Conservation (phyloP, 1,140 invertebrate species). For the Caerostris extrusa region DNA sequence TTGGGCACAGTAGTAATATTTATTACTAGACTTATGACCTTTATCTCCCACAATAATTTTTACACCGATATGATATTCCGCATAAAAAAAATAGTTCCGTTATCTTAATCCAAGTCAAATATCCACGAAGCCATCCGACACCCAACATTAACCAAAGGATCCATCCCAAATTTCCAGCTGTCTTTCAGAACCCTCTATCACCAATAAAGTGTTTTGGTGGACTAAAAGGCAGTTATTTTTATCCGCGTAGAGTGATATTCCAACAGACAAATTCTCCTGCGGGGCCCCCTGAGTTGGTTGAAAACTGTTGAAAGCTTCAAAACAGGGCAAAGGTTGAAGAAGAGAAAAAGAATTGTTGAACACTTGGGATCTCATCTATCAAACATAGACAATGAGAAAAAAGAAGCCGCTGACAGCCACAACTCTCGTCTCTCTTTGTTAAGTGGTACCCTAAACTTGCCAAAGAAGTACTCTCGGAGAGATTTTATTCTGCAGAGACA, state of each 20-base stretch:
- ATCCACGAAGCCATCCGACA: too few relatives aligned
- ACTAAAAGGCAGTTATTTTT: background rate
- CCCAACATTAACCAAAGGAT: background rate
- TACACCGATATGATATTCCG: too few relatives aligned
- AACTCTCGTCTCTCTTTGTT: constrained; percentile 32
- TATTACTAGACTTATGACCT: too few relatives aligned
- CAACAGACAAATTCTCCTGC: background rate
- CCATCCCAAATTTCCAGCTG: background rate
- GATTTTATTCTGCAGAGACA: constrained; percentile 3
- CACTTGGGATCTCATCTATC: constrained; percentile 55
- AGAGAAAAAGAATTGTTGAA: background rate
- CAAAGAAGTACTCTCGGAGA: constrained; percentile 1
- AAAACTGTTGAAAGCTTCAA: constrained; percentile 33
- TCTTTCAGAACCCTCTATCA: background rate
- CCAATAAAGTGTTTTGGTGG: background rate
- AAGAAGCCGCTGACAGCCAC: constrained; percentile 45
- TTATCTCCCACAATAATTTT: too few relatives aligned
- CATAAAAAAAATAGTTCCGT: too few relatives aligned
- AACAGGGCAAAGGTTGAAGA: background rate
- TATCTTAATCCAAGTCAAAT: too few relatives aligned
- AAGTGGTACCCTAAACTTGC: constrained; percentile 16
- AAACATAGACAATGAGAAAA: constrained; percentile 62
- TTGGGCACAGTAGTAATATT: too few relatives aligned
- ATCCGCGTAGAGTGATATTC: background rate
- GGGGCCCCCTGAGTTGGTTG: constrained; percentile 8